Conservation (phyloP, 1,140 invertebrate genomes). For the Whitmania pigra region DNA sequence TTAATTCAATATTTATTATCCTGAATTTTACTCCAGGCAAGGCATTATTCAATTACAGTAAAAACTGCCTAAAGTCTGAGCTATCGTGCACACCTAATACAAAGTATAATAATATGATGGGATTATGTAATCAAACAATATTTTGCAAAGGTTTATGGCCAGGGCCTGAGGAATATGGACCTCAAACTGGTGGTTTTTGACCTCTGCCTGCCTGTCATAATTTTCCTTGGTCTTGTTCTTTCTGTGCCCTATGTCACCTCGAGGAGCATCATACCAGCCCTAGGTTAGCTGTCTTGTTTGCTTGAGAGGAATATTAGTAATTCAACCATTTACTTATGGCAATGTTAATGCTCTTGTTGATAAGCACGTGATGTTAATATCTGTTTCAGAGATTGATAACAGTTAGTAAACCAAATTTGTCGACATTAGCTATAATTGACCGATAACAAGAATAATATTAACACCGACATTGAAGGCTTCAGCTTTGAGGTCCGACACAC, state of each 20-base stretch:
- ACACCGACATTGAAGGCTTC: conserved; percentile 43
- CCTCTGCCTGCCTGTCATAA: conserved; percentile 75
- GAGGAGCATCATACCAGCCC: conserved; percentile 61
- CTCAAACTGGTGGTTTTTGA: conserved; percentile 69
- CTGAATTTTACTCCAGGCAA: no score
- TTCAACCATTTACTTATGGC: not conserved
- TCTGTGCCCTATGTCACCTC: conserved; percentile 78
- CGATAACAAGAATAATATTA: not conserved
- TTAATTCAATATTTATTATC: no score
- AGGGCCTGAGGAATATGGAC: conserved; percentile 84
- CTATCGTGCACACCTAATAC: no score
- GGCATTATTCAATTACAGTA: no score
- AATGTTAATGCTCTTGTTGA: not conserved
- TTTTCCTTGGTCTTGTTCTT: conserved; percentile 69
- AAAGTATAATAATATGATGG: no score
- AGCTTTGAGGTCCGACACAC: conserved; percentile 60
- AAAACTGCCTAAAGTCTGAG: no score
- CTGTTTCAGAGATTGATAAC: not conserved
- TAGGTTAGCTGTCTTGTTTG: conserved; percentile 43
- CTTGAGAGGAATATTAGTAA: not conserved
- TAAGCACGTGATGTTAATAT: not conserved
- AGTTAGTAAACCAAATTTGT: not conserved
- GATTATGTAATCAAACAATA: not conserved
- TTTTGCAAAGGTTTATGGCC: conserved; percentile 51
- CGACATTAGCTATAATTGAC: not conserved